Evolutionary conservation across 2,797 vertebrate genomes (phyloP).

Genomic region (Amblyopsis hoosieri): DNA sequence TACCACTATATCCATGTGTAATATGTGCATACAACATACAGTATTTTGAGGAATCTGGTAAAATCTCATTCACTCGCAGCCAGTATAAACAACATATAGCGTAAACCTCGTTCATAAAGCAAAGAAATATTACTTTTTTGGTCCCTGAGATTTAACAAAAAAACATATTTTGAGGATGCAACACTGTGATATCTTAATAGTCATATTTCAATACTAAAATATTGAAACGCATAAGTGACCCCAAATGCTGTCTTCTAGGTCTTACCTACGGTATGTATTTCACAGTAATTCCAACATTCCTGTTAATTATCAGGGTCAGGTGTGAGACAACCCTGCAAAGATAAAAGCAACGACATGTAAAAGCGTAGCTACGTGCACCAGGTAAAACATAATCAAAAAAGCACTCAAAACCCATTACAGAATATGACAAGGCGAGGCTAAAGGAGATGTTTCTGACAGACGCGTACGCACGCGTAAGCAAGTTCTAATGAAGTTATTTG

Average conservation of each 20-base stretch:
- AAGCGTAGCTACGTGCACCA: conserved; percentile 27
- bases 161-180: background rate
- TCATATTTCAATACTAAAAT: background rate
- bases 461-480: conserved; percentile 56
- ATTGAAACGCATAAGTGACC: background rate
- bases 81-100: too few species aligned
- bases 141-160: background rate
- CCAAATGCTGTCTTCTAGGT: background rate
- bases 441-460: conserved; percentile 50
- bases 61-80: background rate
- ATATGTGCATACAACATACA: background rate
- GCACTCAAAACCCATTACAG: conserved; percentile 47
- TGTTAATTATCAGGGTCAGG: conserved; percentile 31
- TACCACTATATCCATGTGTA: background rate
- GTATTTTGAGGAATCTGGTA: background rate
- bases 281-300: conserved; percentile 33
- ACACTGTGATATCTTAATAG: too few species aligned
- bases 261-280: conserved; percentile 30
- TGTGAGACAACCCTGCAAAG: conserved; percentile 50
- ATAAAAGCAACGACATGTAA: conserved; percentile 30
- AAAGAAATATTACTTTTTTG: background rate
- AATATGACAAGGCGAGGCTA: conserved; percentile 41
- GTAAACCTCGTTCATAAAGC: background rate
- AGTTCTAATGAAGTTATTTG: conserved; percentile 73
- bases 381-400: conserved; percentile 51